These are phyloP conservation scores for Capromys pilorides DNA, from an alignment of 2,797 vertebrate genomes.

Conservation along the genomic window DNA sequence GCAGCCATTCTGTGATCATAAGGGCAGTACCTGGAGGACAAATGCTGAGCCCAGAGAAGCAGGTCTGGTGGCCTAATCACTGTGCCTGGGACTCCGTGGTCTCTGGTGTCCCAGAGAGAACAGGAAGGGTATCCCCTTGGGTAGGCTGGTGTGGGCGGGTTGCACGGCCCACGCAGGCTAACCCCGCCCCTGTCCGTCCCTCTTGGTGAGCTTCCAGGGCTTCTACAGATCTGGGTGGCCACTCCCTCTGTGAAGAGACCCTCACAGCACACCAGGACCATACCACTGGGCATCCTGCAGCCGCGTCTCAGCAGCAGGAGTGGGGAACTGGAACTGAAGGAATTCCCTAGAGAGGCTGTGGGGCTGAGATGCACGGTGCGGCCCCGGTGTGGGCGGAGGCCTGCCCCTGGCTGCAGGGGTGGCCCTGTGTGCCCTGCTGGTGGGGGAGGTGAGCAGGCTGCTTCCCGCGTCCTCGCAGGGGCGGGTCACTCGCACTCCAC, in stretches of 20 bases:
- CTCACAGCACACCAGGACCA: background rate
- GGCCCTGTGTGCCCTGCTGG: accelerated
- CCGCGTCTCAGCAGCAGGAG: background rate
- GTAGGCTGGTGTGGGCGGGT: too few species aligned
- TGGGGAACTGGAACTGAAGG: accelerated
- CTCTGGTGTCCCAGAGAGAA: background rate
- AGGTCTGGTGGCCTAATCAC: accelerated
- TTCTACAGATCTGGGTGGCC: background rate
- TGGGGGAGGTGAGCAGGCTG: background rate
- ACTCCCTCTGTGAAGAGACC: background rate
- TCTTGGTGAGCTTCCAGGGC: background rate
- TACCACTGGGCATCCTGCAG: accelerated
- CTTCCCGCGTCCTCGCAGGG: accelerated
- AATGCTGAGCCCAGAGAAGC: accelerated
- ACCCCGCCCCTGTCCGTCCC: background rate
- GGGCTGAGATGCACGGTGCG: accelerated
- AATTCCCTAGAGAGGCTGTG: background rate
- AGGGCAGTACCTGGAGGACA: background rate
- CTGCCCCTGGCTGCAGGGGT: accelerated
- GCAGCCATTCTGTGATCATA: background rate
- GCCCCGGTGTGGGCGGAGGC: accelerated
- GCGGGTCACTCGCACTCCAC: accelerated
- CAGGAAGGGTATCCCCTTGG: background rate
- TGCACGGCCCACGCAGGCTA: background rate
- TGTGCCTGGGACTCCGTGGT: background rate